Evolutionary conservation across 1,140 invertebrate genomes (phyloP).

Genomic region (Battus philenor): DNA sequence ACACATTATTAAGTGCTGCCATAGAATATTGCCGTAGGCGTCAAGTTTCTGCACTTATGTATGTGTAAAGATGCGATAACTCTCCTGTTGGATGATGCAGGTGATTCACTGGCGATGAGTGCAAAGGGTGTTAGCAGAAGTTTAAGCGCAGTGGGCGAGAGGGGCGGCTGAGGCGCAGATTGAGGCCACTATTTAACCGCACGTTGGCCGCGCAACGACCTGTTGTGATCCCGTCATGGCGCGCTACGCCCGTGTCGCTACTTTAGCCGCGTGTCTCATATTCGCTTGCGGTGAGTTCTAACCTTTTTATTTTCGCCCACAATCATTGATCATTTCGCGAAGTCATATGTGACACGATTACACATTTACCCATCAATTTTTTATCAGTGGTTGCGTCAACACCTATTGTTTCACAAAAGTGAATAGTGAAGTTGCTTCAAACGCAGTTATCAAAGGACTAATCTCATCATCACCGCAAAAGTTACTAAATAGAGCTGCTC

Average conservation of each 20-base stretch:
- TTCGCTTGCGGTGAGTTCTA: slow-evolving; percentile 75
- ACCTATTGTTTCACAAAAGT: slow-evolving; percentile 51
- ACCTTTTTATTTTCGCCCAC: slow-evolving; percentile 67
- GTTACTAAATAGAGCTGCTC: slow-evolving; percentile 48
- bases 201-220: slow-evolving; percentile 73
- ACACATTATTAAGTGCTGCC: too few species aligned
- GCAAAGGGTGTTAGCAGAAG: slow-evolving; percentile 66
- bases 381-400: slow-evolving; percentile 53
- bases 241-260: slow-evolving; percentile 76
- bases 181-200: slow-evolving; percentile 75
- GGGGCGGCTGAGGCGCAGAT: slow-evolving; percentile 72
- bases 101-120: slow-evolving; percentile 69
- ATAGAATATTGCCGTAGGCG: too few species aligned
- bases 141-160: slow-evolving; percentile 58
- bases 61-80: slow-evolving; percentile 3
- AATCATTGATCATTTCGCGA: slow-evolving; percentile 60
- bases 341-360: slow-evolving; percentile 50
- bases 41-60: too few species aligned
- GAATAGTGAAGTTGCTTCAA: slow-evolving; percentile 63
- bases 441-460: slow-evolving; percentile 50
- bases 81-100: slow-evolving; percentile 45
- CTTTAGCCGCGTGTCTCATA: slow-evolving; percentile 73
- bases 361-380: slow-evolving; percentile 42
- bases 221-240: slow-evolving; percentile 78
- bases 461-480: slow-evolving; percentile 45